phyloP scores from a whole-genome alignment of 2,888 invertebrate species.

The Chymomyza procnemis region DNA sequence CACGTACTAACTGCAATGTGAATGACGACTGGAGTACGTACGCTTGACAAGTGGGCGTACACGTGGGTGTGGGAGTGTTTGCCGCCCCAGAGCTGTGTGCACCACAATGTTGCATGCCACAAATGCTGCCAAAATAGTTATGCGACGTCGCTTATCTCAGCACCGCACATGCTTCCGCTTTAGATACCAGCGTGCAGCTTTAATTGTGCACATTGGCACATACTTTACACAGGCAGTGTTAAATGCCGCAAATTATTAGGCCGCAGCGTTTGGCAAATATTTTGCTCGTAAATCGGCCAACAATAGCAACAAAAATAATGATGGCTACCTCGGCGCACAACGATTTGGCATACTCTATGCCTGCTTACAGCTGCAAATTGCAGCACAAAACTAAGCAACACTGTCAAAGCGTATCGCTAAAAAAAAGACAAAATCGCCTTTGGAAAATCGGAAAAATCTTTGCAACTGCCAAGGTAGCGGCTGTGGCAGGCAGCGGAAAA shows the following conservation, averaged over 20 bases:
- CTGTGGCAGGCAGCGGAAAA: background rate
- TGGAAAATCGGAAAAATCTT: constrained; percentile 2
- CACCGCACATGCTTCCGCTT: background rate
- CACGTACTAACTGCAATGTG: constrained; percentile 32
- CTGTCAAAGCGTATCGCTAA: background rate
- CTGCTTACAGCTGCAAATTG: background rate
- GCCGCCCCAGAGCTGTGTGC: background rate
- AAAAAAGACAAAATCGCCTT: background rate
- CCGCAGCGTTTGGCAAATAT: background rate
- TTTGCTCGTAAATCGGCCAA: background rate
- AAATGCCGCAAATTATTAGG: constrained; percentile 1
- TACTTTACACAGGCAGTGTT: background rate
- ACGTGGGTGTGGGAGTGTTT: background rate
- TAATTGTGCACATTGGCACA: constrained; percentile 40
- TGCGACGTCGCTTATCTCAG: constrained; percentile 1
- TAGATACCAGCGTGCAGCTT: constrained; percentile 32
- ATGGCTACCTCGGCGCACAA: no score
- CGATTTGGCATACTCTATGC: no score
- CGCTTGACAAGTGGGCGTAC: constrained; percentile 63
- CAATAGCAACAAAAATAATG: background rate
- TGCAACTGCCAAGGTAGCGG: background rate
- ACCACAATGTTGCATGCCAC: background rate
- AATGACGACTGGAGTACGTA: constrained; percentile 40
- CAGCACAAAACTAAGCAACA: background rate
- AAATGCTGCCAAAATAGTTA: background rate